Evolutionary conservation across 2,797 vertebrate species (phyloP).

Genomic region (Hyperoplus lanceolatus): DNA sequence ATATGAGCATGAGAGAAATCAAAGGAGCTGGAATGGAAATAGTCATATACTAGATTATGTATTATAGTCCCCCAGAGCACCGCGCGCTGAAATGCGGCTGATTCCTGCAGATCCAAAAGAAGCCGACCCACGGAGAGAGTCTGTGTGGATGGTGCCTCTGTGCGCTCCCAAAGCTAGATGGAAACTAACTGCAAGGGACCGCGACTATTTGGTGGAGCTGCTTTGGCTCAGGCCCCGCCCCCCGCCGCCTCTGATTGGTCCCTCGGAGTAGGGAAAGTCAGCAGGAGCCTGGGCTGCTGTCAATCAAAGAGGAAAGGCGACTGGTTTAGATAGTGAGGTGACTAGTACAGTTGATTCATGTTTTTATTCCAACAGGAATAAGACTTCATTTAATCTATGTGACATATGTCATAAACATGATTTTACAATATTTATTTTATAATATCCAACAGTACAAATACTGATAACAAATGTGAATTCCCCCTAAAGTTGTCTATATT

Average conservation of each 20-base stretch:
- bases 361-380: background rate
- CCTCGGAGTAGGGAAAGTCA: constrained; percentile 44
- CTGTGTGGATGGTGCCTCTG: constrained; percentile 47
- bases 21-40: constrained; percentile 82
- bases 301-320: constrained; percentile 74
- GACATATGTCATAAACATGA: background rate
- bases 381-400: background rate
- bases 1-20: constrained; percentile 76
- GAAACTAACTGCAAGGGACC: constrained; percentile 79
- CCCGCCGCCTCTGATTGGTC: constrained; percentile 78
- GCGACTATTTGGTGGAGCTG: constrained; percentile 79
- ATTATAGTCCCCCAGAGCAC: constrained; percentile 59
- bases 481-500: too few species aligned
- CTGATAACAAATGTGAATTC: background rate
- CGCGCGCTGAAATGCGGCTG: constrained; percentile 45
- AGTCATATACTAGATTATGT: constrained; percentile 68
- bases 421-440: too few species aligned
- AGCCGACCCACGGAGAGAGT: constrained; percentile 47
- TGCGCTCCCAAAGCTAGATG: constrained; percentile 73
- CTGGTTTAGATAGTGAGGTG: constrained; percentile 48
- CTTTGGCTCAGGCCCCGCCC: constrained; percentile 76
- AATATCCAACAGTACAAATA: background rate
- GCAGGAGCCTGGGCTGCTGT: constrained; percentile 63
- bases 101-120: constrained; percentile 64
- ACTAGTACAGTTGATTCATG: constrained; percentile 2